A percentile compares a stretch with the other conserved stretches of the same genome.
Conservation (phyloP, 2,888 invertebrate species). For the Dolomedes plantarius region DNA sequence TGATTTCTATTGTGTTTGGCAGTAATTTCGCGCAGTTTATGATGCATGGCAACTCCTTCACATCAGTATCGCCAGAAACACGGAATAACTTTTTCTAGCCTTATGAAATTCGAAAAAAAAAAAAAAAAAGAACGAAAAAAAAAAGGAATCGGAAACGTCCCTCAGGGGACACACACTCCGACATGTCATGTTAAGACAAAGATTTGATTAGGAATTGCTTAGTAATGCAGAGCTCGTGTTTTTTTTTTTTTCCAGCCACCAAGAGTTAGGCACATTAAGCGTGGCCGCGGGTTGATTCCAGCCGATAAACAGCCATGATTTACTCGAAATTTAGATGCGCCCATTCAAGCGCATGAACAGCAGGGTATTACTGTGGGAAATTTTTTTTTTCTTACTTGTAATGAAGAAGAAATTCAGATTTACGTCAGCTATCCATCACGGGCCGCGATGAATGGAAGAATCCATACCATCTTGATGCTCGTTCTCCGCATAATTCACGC, state of each 20-base stretch:
- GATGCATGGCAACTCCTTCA: slow-evolving; percentile 23
- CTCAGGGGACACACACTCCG: neutral
- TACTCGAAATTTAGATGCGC: neutral
- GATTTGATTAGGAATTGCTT: slow-evolving; percentile 7
- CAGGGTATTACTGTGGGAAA: neutral
- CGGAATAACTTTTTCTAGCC: neutral
- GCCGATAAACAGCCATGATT: neutral
- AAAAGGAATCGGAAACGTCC: neutral
- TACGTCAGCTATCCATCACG: neutral
- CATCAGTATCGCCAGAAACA: slow-evolving; percentile 6
- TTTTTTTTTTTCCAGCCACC: neutral
- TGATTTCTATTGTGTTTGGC: slow-evolving; percentile 49
- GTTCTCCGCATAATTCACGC: too few species aligned
- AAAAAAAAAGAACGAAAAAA: neutral
- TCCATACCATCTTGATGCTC: too few species aligned
- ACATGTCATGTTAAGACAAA: neutral
- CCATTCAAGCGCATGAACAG: neutral
- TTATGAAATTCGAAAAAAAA: neutral
- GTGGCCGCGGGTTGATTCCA: neutral
- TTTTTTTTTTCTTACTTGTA: neutral
- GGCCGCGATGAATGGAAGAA: too few species aligned
- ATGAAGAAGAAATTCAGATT: neutral
- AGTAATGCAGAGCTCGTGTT: neutral
- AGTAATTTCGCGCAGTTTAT: slow-evolving; percentile 35
- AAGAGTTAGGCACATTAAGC: neutral